Base-by-base conservation (phyloP, 1,140 invertebrate species). In the Coptotermes formosanus region DNA sequence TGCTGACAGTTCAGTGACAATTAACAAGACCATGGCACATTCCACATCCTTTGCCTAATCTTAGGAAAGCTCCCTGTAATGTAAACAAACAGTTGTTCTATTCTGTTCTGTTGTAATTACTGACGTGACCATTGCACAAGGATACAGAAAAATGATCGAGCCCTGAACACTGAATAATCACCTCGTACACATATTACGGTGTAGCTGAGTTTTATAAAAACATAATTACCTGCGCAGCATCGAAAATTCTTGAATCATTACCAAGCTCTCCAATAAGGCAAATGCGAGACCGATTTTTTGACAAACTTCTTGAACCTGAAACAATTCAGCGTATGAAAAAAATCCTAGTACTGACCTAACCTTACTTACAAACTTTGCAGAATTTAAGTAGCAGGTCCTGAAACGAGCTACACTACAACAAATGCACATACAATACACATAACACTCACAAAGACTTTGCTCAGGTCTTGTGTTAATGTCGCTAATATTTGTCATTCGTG, bases 191-290 rank as follows among this genome's bases (percentile, higher is more conserved):
- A 48, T 48, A 48, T 12, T 48, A 38, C 4, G 38, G 38, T 38
- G 38, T 4, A 38, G 38, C 38, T 16, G 2, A 48, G 16, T 48
- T 11, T 48, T 48, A 48, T 16, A 16, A 16, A 48, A 82, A 16
- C 30, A 59, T 83, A 38, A 38, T 52, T 64, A 84, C 83, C 59
- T 86, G 82, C 85, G 94, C 94, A 88, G 93, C 93, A 87, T 90
- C 90, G 87, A 92, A 89, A 82, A 93, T 91, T 82, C 90, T 89
- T 84, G 91, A 90, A 91, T 95, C 92, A 85, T 92, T 90, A 25
- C 90, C 89, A 32, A 93, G 89, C 87, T 88, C 89, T 87, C 94
- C 94, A 89, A 95, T 92, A 84, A 95, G 90, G 88, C 94, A 95
- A 91, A 95, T 94, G 88, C 94, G 85, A 45, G 85, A 81, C 21